A percentile compares a stretch with the other conserved stretches of the same genome.
These are phyloP conservation scores for Tragelaphus buxtoni DNA, from an alignment of 2,113 vertebrate genomes.

Conservation along the genomic window DNA sequence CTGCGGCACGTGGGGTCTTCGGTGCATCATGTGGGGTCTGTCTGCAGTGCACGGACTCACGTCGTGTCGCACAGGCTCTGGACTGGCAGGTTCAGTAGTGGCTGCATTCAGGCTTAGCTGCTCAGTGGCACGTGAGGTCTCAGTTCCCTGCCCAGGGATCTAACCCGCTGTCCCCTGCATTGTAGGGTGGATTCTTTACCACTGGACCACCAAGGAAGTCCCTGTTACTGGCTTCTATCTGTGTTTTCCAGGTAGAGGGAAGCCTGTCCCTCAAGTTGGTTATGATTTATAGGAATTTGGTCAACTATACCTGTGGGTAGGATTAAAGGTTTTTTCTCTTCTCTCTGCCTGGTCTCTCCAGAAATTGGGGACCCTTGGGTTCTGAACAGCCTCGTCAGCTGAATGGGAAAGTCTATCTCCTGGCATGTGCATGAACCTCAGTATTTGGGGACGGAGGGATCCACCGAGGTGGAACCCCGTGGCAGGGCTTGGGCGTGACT, in stretches of 20 bases:
- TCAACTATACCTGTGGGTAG: not conserved
- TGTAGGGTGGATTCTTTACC: not conserved
- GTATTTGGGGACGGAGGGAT: no score
- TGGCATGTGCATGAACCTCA: not conserved
- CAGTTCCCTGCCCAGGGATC: not conserved
- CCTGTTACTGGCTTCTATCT: not conserved
- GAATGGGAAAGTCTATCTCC: not conserved
- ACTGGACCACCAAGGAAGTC: not conserved
- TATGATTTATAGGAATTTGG: not conserved
- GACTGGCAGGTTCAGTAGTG: not conserved
- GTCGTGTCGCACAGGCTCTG: not conserved
- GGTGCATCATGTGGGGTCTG: not conserved
- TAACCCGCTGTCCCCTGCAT: not conserved
- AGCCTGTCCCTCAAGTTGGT: not conserved
- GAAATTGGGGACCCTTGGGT: not conserved
- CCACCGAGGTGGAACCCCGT: accelerated
- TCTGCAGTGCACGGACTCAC: accelerated
- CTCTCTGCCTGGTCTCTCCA: not conserved
- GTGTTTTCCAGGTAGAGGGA: not conserved
- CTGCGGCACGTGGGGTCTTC: accelerated
- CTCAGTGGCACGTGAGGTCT: accelerated
- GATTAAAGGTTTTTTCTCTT: not conserved
- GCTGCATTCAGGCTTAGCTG: not conserved
- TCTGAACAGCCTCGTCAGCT: not conserved
- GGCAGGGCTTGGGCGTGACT: not conserved